Evolutionary conservation across 2,888 invertebrate species (phyloP).

Genomic region (Nymphalis polychloros): DNA sequence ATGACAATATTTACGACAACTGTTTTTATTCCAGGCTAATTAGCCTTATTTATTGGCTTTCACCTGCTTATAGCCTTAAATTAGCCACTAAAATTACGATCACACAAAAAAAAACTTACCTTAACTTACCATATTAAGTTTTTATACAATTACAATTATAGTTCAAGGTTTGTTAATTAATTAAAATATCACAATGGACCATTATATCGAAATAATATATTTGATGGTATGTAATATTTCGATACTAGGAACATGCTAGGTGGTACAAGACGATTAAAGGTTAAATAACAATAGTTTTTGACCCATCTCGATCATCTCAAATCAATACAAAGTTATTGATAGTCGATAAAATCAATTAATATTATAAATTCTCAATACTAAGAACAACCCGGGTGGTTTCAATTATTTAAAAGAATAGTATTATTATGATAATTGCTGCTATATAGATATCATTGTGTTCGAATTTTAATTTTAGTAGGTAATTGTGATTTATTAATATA

Average conservation of each 20-base stretch:
- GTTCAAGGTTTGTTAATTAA: no score
- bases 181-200: no score
- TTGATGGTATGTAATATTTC: neutral
- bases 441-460: neutral
- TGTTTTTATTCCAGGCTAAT: no score
- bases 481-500: no score
- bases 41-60: no score
- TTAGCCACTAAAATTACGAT: no score
- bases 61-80: no score
- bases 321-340: constrained; percentile 17
- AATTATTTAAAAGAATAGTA: neutral
- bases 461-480: neutral
- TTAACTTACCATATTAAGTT: no score
- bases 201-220: neutral
- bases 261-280: constrained; percentile 14
- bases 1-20: no score
- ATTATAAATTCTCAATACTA: constrained; percentile 29
- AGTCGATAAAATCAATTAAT: constrained; percentile 5
- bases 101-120: no score
- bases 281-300: constrained; percentile 13
- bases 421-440: neutral
- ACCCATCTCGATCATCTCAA: constrained; percentile 9
- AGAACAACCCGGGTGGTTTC: constrained; percentile 24
- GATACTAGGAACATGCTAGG: constrained; percentile 13
- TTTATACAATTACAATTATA: no score